A percentile compares a stretch with the other conserved stretches of the same genome.
Conservation (phyloP, 2,888 invertebrate genomes). For the Smittia aterrima region DNA sequence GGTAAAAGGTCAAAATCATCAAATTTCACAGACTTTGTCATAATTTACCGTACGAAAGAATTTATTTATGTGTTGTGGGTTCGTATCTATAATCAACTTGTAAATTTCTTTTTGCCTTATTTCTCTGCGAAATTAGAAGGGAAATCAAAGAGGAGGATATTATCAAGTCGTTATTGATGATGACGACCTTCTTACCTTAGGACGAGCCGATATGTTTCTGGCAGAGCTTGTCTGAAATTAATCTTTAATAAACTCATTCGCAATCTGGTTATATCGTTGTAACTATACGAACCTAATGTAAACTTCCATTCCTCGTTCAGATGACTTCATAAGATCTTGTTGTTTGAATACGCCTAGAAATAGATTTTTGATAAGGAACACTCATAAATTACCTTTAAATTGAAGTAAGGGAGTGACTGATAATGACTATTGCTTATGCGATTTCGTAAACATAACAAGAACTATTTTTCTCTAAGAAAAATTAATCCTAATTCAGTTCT, state of each 20-base stretch:
- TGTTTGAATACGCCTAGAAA: constrained; percentile 75
- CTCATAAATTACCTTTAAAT: neutral
- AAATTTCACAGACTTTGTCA: neutral
- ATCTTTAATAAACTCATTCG: too few relatives aligned
- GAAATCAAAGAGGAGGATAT: neutral
- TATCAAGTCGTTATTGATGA: neutral
- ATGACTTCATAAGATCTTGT: constrained; percentile 74
- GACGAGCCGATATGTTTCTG: constrained; percentile 65
- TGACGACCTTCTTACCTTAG: constrained; percentile 50
- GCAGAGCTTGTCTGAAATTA: constrained; percentile 73
- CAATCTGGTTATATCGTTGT: too few relatives aligned
- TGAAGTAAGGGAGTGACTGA: neutral
- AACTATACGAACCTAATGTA: too few relatives aligned
- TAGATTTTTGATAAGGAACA: too few relatives aligned
- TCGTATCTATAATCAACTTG: constrained; percentile 85
- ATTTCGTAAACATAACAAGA: too few relatives aligned
- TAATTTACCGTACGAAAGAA: constrained; percentile 83
- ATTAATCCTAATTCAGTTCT: too few relatives aligned
- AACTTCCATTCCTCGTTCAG: constrained; percentile 66
- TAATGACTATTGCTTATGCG: too few relatives aligned
- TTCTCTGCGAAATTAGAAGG: constrained; percentile 45
- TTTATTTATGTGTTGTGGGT: constrained; percentile 73
- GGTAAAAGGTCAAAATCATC: neutral
- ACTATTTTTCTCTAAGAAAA: too few relatives aligned
- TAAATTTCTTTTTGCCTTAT: constrained; percentile 83